These are phyloP conservation scores for Tyrophagus putrescentiae DNA, from an alignment of 1,140 invertebrate genomes.

Conservation along the genomic window DNA sequence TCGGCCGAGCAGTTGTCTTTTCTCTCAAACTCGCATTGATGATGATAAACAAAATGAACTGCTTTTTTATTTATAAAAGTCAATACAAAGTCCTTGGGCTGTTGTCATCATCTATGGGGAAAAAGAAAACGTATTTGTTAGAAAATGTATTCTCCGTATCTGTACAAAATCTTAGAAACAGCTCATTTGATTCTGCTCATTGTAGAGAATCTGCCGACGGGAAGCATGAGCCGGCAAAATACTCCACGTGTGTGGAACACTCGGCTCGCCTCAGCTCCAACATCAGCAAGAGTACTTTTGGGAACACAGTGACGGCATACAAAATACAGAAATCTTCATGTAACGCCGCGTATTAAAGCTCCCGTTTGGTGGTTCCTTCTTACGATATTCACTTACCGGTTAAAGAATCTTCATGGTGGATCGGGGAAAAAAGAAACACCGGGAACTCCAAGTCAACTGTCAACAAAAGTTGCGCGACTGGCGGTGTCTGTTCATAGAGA, in stretches of 20 bases:
- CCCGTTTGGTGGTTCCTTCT: background rate
- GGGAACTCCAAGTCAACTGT: background rate
- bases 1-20: too few relatives aligned
- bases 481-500: background rate
- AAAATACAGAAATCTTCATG: background rate
- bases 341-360: background rate
- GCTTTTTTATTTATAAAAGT: too few relatives aligned
- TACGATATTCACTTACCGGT: background rate
- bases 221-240: too few relatives aligned
- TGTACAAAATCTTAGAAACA: constrained; percentile 1
- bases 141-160: constrained; percentile 16
- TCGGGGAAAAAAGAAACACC: background rate
- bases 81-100: too few relatives aligned
- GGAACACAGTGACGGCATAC: constrained; percentile 4
- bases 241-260: too few relatives aligned
- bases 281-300: too few relatives aligned
- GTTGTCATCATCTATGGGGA: background rate
- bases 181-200: constrained; percentile 12
- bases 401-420: background rate
- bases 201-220: background rate
- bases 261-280: too few relatives aligned
- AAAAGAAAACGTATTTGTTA: background rate
- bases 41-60: too few relatives aligned
- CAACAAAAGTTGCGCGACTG: background rate
- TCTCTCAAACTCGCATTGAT: too few relatives aligned